A percentile compares a stretch with the other conserved stretches of the same genome.
phyloP scores from a whole-genome alignment of 2,113 vertebrate genomes.

The human (Homo sapiens) region GRCh38 chr3:14879001-14879500 shows the following conservation, averaged over 20 bases:
- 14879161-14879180: not conserved
- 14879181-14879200: not conserved
- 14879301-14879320: not conserved
- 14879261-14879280: not conserved
- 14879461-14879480: not conserved
- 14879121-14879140: not conserved
- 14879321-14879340: not conserved
- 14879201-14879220: not conserved
- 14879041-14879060: not conserved
- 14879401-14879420: not conserved
- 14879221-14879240: not conserved
- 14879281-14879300: not conserved
- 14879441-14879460: not conserved
- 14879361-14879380: not conserved
- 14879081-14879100: not conserved
- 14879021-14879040: not conserved
- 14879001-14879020: too few relatives aligned
- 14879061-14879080: not conserved
- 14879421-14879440: not conserved
- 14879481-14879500: not conserved
- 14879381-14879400: not conserved
- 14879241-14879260: not conserved
- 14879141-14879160: not conserved
- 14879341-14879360: not conserved
- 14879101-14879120: not conserved